phyloP scores from a whole-genome alignment of 2,797 vertebrate genomes.

The Anableps anableps region DNA sequence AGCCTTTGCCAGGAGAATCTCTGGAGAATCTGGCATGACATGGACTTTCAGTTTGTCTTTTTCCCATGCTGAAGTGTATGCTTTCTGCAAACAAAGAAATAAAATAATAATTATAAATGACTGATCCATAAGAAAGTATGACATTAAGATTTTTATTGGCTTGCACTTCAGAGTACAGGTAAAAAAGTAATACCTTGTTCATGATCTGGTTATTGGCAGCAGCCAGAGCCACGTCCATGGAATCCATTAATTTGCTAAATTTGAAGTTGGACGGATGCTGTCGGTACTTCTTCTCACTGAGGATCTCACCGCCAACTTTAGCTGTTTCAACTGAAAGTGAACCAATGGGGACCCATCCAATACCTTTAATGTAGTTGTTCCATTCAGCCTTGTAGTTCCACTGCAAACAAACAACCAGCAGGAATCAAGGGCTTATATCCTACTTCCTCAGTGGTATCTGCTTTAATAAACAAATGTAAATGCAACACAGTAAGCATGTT shows the following conservation, averaged over 20 bases:
- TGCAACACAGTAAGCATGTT: not conserved
- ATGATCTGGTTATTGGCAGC: slow-evolving; percentile 89
- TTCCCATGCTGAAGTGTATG: slow-evolving; percentile 93
- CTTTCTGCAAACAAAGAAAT: slow-evolving; percentile 78
- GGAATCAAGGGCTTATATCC: not conserved
- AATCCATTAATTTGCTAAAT: slow-evolving; percentile 88
- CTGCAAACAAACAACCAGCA: slow-evolving; percentile 67
- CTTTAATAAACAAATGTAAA: not conserved
- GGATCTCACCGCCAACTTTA: slow-evolving; percentile 86
- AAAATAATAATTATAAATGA: slow-evolving; percentile 16
- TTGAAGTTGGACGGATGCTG: slow-evolving; percentile 85
- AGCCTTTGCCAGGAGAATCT: slow-evolving; percentile 86
- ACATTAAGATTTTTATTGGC: not conserved
- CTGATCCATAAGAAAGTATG: not conserved
- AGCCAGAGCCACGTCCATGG: slow-evolving; percentile 88
- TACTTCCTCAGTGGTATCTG: not conserved
- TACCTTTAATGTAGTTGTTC: slow-evolving; percentile 80
- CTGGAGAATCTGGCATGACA: slow-evolving; percentile 93
- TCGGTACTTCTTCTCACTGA: slow-evolving; percentile 87
- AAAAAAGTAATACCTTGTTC: slow-evolving; percentile 73
- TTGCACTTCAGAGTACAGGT: not conserved
- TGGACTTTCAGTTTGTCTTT: slow-evolving; percentile 91
- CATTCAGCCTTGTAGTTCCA: slow-evolving; percentile 89
- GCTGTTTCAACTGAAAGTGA: slow-evolving; percentile 89
- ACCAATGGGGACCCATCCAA: slow-evolving; percentile 89